Base-by-base conservation (phyloP, 2,113 vertebrate species). In the Oostethus manadensis region DNA sequence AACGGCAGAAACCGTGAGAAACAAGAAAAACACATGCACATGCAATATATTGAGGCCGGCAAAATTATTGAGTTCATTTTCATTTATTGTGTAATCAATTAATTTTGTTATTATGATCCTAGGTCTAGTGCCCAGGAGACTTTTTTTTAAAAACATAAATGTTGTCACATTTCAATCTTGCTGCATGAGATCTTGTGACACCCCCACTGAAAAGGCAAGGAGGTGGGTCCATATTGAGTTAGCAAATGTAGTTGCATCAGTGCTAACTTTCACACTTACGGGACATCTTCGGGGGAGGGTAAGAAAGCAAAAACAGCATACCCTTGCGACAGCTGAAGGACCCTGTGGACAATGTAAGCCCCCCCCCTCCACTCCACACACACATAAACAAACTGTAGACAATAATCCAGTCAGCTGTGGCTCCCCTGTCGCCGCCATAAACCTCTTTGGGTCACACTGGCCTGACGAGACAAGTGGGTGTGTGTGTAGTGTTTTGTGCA, bases 241-340 rank as follows among this genome's bases (percentile, higher is more conserved):
- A 33, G 5, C 38, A 11, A 42, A 3, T 18, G 18, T 46, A 6
- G 8, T 46, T 18, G 15, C 3, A 18, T 0, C 16, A 18, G 38
- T 40, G 38, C 38, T 40, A 10, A 33, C 8, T n/a, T 13, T 53
- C 15, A 16, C 14, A 10, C 50, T 17, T 77, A 81, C 1, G 1
- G 49, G 64, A 67, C 81, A 86, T 70, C 76, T 77, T 74, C 78
- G 73, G 64, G 46, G 56, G 71, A 17, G 0, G 46, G 20, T 71
- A 70, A 63, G 72, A 70, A 70, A 48, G 9, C 18, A 48, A 69
- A 56, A 67, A 56, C 46, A 48, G 47, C 20, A 13, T 53, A 62
- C 58, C 59, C 46, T 58, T 60, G 57, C 55, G 64, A 85, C 89
- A 88, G 87, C 88, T 90, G 84, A 89, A 80, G 38, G 20, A 77